phyloP scores from a whole-genome alignment of 2,888 invertebrate species.

The Drosophila neotestacea region DNA sequence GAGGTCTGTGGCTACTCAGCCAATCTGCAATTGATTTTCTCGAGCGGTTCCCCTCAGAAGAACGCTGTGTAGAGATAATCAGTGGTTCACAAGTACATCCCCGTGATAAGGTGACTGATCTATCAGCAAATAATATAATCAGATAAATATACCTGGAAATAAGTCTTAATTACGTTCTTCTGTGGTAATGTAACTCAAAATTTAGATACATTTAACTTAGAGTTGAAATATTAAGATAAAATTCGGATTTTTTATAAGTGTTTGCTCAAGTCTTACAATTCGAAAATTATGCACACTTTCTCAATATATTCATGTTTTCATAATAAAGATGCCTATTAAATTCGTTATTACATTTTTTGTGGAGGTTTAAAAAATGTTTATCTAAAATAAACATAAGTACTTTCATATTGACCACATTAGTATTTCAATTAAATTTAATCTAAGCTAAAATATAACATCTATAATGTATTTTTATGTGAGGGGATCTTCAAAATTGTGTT shows the following conservation, averaged over 20 bases:
- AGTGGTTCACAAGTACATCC: constrained; percentile 52
- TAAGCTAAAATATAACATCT: too few species aligned
- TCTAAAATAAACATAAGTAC: too few species aligned
- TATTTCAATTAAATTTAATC: too few species aligned
- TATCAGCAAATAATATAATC: background rate
- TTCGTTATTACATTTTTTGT: too few species aligned
- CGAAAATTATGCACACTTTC: too few species aligned
- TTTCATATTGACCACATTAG: too few species aligned
- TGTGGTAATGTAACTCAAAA: background rate
- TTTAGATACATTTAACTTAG: background rate
- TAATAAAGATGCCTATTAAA: too few species aligned
- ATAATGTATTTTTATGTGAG: too few species aligned
- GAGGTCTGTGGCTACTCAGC: background rate
- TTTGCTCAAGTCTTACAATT: too few species aligned
- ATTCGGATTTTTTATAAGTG: background rate
- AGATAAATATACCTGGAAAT: background rate
- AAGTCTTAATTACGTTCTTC: background rate
- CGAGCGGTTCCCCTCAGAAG: constrained; percentile 46
- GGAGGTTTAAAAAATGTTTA: too few species aligned
- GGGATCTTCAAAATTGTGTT: too few species aligned
- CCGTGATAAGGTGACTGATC: constrained; percentile 34
- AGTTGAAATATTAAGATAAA: background rate
- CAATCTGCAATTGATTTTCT: constrained; percentile 7
- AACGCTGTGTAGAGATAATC: constrained; percentile 5
- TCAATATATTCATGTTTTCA: too few species aligned